Percentiles rank a stretch among this genome's conserved stretches.
phyloP scores from a whole-genome alignment of 2,113 vertebrate species.

The Leucoraja erinaceus region DNA sequence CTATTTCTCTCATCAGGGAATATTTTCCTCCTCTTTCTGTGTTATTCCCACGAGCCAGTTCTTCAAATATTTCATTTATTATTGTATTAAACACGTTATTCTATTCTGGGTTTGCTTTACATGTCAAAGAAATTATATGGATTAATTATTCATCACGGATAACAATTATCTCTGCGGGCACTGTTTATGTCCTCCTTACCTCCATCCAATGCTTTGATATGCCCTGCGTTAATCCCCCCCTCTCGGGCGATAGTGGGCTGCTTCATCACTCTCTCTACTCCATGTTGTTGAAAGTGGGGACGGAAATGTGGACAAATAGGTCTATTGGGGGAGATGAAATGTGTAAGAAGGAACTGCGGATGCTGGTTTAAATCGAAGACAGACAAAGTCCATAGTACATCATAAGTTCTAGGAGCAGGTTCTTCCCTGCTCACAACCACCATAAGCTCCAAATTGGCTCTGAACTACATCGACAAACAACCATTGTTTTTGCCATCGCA shows the following conservation, averaged over 20 bases:
- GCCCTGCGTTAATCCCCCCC: not conserved
- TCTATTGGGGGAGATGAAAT: too few species aligned
- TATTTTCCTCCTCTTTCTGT: not conserved
- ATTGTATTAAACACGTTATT: not conserved
- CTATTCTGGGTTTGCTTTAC: slow-evolving; percentile 9
- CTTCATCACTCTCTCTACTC: not conserved
- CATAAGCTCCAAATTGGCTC: too few species aligned
- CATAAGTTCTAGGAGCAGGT: too few species aligned
- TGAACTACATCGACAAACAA: too few species aligned
- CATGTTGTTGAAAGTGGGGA: not conserved
- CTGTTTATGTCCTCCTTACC: not conserved
- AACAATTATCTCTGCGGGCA: slow-evolving; percentile 7
- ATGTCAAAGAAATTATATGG: slow-evolving; percentile 5
- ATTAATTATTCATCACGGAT: slow-evolving; percentile 30
- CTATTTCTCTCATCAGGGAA: not conserved
- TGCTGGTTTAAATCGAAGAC: too few species aligned
- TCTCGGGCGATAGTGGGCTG: not conserved
- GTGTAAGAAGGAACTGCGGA: too few species aligned
- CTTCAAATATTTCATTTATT: slow-evolving; percentile 8
- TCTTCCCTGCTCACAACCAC: too few species aligned
- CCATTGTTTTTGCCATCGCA: too few species aligned
- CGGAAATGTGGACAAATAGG: too few species aligned
- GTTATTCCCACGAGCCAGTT: slow-evolving; percentile 9
- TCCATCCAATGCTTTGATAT: not conserved
- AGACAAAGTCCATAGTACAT: too few species aligned